These are phyloP conservation scores for Dermolepida albohirtum DNA, from an alignment of 2,888 invertebrate species.

Conservation along the genomic window DNA sequence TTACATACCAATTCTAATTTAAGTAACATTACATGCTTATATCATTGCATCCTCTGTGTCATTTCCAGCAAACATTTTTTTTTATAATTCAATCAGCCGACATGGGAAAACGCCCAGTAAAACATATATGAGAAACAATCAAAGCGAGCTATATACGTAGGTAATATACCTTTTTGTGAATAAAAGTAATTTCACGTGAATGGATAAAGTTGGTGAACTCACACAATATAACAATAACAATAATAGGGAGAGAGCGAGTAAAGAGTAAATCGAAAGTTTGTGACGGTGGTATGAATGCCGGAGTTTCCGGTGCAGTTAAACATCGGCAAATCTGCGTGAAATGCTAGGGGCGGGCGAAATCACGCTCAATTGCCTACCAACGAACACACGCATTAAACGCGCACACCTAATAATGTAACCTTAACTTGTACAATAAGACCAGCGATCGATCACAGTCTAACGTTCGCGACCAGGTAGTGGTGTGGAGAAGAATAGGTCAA, in stretches of 20 bases:
- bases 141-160: slow-evolving; percentile 3
- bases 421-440: slow-evolving; percentile 14
- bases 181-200: slow-evolving; percentile 39
- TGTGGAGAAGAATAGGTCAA: slow-evolving; percentile 59
- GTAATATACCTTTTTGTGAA: slow-evolving; percentile 27
- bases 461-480: slow-evolving; percentile 51
- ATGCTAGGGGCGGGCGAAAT: slow-evolving; percentile 62
- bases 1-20: too few species aligned
- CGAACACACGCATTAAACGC: slow-evolving; percentile 50
- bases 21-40: too few species aligned
- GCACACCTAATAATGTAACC: slow-evolving; percentile 36
- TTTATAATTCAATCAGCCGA: not conserved
- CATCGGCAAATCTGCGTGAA: slow-evolving; percentile 64
- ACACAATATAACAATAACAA: slow-evolving; percentile 24
- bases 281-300: slow-evolving; percentile 44
- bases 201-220: slow-evolving; percentile 26
- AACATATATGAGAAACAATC: not conserved
- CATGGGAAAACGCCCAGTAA: not conserved
- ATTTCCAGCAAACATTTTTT: too few species aligned
- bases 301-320: slow-evolving; percentile 55
- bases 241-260: slow-evolving; percentile 33
- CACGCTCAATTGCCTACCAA: slow-evolving; percentile 63
- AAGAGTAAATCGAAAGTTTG: slow-evolving; percentile 39
- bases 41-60: too few species aligned
- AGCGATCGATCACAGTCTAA: slow-evolving; percentile 33